Evolutionary conservation across 2,797 vertebrate genomes (phyloP).

Genomic region (Dicrostonyx torquatus): DNA sequence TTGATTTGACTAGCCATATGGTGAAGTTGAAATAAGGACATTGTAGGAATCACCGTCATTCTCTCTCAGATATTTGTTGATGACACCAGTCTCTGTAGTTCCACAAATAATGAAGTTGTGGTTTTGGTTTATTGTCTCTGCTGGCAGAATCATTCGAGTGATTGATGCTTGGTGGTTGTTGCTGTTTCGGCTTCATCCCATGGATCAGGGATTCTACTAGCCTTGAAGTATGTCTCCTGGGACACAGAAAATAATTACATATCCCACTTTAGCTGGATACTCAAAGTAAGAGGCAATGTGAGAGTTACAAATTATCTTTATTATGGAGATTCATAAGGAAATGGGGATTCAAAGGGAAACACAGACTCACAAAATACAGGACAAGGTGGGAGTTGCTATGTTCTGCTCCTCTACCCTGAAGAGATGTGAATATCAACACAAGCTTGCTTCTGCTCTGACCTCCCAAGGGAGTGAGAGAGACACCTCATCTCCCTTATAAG

Average conservation of each 20-base stretch:
- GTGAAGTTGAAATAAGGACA: conserved; percentile 60
- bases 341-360: too few relatives aligned
- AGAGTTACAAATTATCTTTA: too few relatives aligned
- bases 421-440: too few relatives aligned
- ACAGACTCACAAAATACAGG: too few relatives aligned
- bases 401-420: too few relatives aligned
- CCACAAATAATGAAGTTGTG: background rate
- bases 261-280: background rate
- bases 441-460: too few relatives aligned
- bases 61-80: background rate
- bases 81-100: background rate
- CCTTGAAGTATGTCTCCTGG: background rate
- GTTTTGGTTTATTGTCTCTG: background rate
- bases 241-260: background rate
- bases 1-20: background rate
- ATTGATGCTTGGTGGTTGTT: background rate
- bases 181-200: background rate
- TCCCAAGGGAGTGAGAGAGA: too few relatives aligned
- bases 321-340: too few relatives aligned
- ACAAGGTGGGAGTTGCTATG: too few relatives aligned
- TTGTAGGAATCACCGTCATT: background rate
- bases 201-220: background rate
- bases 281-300: too few relatives aligned
- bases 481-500: too few relatives aligned
- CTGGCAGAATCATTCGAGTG: background rate